Evolutionary conservation across 1,140 invertebrate species (phyloP).

Genomic region (Drosophila paulistorum): DNA sequence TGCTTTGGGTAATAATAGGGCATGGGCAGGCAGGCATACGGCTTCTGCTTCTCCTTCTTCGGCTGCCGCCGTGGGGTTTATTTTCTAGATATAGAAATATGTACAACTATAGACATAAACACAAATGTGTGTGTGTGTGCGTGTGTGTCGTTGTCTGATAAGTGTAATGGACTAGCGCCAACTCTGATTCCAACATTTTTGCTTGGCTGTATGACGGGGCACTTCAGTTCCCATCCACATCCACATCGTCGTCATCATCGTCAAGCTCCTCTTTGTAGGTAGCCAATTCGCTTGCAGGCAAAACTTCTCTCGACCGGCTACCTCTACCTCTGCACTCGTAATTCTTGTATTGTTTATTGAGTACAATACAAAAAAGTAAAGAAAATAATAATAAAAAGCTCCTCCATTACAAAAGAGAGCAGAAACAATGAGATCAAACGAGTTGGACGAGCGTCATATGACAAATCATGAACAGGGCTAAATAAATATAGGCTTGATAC

Average conservation of each 20-base stretch:
- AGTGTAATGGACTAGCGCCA: conserved; percentile 72
- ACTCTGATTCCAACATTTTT: conserved; percentile 51
- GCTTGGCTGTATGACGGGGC: conserved; percentile 24
- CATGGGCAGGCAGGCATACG: conserved; percentile 58
- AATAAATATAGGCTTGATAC: not conserved
- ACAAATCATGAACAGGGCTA: conserved; percentile 42
- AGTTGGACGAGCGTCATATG: conserved; percentile 39
- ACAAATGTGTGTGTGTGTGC: conserved; percentile 1
- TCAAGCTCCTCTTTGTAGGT: conserved; percentile 46
- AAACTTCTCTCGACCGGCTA: conserved; percentile 31
- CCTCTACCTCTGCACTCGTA: conserved; percentile 24
- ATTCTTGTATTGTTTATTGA: conserved; percentile 59
- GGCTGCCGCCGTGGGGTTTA: conserved; percentile 27
- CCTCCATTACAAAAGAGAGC: conserved; percentile 57
- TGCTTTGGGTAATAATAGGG: conserved; percentile 77
- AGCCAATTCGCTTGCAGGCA: conserved; percentile 69
- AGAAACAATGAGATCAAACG: conserved; percentile 56
- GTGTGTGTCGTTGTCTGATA: conserved; percentile 57
- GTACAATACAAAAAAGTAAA: conserved; percentile 41
- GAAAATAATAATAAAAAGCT: conserved; percentile 30
- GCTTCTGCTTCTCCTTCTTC: conserved; percentile 60
- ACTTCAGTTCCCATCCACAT: conserved; percentile 26
- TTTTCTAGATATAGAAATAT: conserved; percentile 13
- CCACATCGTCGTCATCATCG: conserved; percentile 47
- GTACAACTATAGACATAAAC: conserved; percentile 1